Conservation (phyloP, 2,888 invertebrate species). For the Melitaea athalia region DNA sequence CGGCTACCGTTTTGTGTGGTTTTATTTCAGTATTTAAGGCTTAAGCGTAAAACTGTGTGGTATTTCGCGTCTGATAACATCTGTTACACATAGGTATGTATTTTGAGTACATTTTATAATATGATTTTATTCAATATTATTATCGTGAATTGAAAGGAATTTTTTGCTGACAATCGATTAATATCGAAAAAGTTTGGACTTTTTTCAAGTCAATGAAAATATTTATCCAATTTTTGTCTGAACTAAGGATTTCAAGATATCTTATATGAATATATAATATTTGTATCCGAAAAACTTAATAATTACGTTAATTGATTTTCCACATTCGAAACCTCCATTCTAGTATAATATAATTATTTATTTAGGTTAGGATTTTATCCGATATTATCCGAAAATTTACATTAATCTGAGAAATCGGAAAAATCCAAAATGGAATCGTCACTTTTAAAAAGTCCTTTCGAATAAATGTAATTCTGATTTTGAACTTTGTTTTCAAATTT, state of each 20-base stretch:
- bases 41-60: conserved; percentile 43
- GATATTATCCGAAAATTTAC: too few relatives aligned
- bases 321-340: too few relatives aligned
- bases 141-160: conserved; percentile 15
- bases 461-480: neutral
- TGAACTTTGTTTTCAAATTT: neutral
- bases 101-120: neutral
- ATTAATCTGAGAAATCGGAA: too few relatives aligned
- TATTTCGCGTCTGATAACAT: conserved; percentile 43
- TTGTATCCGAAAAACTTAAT: too few relatives aligned
- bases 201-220: too few relatives aligned
- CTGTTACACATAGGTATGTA: conserved; percentile 19
- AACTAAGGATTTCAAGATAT: too few relatives aligned
- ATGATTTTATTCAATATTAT: neutral
- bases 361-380: too few relatives aligned
- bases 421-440: neutral
- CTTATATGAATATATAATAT: too few relatives aligned
- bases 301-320: too few relatives aligned
- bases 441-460: neutral
- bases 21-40: conserved; percentile 37
- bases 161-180: neutral
- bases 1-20: conserved; percentile 41
- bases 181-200: neutral
- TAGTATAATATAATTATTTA: too few relatives aligned
- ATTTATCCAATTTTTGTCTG: too few relatives aligned